Conservation (phyloP, 1,140 invertebrate species). For the Physella acuta region DNA sequence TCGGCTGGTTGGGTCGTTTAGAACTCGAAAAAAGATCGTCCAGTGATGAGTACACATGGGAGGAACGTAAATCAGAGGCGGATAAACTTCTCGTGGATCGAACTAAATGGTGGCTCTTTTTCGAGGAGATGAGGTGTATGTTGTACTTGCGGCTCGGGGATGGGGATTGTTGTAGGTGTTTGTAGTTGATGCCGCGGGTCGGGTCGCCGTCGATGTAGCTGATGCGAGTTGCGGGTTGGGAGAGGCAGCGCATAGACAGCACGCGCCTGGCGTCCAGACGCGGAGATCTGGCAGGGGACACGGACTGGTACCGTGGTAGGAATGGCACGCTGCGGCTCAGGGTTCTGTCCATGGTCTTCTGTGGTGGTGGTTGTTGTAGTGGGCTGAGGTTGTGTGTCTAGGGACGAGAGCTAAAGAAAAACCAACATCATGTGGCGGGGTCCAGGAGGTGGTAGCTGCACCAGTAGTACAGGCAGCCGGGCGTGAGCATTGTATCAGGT, state of each 20-base stretch:
- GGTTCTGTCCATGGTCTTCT: conserved; percentile 19
- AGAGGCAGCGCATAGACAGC: background rate
- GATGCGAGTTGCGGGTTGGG: conserved; percentile 5
- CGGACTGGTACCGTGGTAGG: conserved; percentile 22
- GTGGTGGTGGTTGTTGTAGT: background rate
- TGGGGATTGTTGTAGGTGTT: background rate
- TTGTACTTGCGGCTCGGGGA: conserved; percentile 4
- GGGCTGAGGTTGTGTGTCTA: background rate
- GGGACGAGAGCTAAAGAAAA: background rate
- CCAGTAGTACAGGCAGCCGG: background rate
- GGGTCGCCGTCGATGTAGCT: conserved; percentile 8
- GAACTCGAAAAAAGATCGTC: conserved; percentile 1
- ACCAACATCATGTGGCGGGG: background rate
- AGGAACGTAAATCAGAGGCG: conserved; percentile 7
- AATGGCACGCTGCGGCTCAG: conserved; percentile 27
- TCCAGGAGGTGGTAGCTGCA: background rate
- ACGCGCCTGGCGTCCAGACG: background rate
- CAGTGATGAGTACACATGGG: conserved; percentile 21
- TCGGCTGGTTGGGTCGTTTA: background rate
- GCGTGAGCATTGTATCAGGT: background rate
- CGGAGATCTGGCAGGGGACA: conserved; percentile 11
- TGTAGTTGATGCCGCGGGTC: background rate
- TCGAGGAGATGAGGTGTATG: conserved; percentile 3
- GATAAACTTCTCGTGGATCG: conserved; percentile 21
- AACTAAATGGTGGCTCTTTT: background rate